These are phyloP conservation scores for Notodonta dromedarius DNA, from an alignment of 2,888 invertebrate species.

Conservation along the genomic window DNA sequence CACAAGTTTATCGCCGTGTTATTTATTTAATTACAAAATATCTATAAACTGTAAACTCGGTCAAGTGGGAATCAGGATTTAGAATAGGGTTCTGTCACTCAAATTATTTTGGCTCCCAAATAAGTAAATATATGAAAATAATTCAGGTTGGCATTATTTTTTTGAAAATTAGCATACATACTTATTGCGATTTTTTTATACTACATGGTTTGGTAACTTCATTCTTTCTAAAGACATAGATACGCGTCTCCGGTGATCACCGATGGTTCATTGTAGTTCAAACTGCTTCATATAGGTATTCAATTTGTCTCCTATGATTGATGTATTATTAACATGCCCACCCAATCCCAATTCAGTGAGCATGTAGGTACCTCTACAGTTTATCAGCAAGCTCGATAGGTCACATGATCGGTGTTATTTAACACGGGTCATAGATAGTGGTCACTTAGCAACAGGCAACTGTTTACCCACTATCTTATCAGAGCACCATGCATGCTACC, in stretches of 20 bases:
- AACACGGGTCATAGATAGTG: slow-evolving; percentile 41
- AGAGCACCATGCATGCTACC: slow-evolving; percentile 36
- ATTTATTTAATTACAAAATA: slow-evolving; percentile 44
- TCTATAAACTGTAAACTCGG: slow-evolving; percentile 21
- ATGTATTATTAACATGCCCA: background rate
- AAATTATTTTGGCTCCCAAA: too few relatives aligned
- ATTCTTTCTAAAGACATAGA: too few relatives aligned
- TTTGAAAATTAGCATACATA: too few relatives aligned
- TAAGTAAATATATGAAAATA: too few relatives aligned
- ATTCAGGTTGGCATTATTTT: too few relatives aligned
- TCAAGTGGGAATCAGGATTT: slow-evolving; percentile 20
- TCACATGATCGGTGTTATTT: slow-evolving; percentile 27
- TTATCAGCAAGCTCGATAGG: slow-evolving; percentile 16
- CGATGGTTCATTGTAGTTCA: too few relatives aligned
- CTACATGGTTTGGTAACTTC: too few relatives aligned
- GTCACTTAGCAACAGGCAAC: slow-evolving; percentile 40
- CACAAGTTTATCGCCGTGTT: slow-evolving; percentile 35
- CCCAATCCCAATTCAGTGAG: background rate
- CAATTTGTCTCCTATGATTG: background rate
- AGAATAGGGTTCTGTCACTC: slow-evolving; percentile 11
- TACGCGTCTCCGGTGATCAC: too few relatives aligned
- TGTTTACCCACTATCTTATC: slow-evolving; percentile 52
- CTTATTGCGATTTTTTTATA: too few relatives aligned
- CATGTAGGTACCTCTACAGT: slow-evolving; percentile 10
- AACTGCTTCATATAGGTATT: background rate